Conservation (phyloP, 2,797 vertebrate species). For the Kryptolebias ocellatus region DNA sequence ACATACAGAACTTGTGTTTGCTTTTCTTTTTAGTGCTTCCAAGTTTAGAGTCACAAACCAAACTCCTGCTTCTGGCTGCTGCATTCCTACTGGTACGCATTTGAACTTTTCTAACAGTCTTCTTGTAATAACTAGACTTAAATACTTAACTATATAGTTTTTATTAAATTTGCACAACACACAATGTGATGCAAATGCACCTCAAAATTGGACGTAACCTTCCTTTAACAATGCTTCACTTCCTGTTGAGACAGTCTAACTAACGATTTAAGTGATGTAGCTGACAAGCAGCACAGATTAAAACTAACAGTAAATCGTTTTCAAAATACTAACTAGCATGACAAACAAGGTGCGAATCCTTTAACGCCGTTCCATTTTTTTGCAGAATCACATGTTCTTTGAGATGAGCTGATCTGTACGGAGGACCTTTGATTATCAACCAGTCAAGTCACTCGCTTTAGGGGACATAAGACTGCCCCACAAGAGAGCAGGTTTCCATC, state of each 20-base stretch:
- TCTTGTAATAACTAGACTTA: background rate
- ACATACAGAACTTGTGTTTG: background rate
- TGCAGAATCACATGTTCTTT: constrained; percentile 86
- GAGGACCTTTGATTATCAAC: background rate
- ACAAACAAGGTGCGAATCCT: background rate
- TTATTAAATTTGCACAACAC: too few relatives aligned
- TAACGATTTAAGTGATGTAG: too few relatives aligned
- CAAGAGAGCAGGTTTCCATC: background rate
- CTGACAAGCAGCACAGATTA: too few relatives aligned
- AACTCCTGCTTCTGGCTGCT: constrained; percentile 79
- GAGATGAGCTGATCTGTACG: constrained; percentile 81
- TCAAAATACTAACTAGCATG: too few relatives aligned
- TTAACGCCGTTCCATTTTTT: constrained; percentile 12
- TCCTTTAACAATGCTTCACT: too few relatives aligned
- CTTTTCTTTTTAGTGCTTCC: constrained; percentile 69
- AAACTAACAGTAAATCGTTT: too few relatives aligned
- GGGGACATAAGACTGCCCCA: background rate
- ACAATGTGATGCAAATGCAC: too few relatives aligned
- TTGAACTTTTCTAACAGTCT: fast-evolving
- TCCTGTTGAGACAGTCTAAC: too few relatives aligned
- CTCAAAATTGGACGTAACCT: too few relatives aligned
- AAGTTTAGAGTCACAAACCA: constrained; percentile 72
- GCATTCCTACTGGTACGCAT: constrained; percentile 81
- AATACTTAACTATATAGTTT: background rate
- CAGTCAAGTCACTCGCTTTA: background rate